phyloP scores from a whole-genome alignment of 2,888 invertebrate species.

The Micoletzkya japonica region DNA sequence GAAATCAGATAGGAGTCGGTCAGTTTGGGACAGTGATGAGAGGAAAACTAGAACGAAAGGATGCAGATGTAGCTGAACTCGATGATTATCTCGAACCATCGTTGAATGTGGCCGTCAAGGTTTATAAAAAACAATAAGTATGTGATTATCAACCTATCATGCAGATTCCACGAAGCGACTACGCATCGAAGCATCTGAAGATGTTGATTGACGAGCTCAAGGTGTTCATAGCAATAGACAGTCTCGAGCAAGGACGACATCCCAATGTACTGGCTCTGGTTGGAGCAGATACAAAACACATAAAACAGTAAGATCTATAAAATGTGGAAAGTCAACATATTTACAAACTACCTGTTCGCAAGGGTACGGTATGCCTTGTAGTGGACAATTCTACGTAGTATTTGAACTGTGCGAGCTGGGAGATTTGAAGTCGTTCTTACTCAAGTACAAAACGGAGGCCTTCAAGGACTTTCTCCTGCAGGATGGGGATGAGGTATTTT shows the following conservation, averaged over 20 bases:
- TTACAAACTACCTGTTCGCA: background rate
- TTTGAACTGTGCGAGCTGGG: constrained; percentile 36
- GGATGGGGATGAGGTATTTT: no score
- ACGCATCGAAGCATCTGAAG: constrained; percentile 31
- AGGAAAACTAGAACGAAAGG: no score
- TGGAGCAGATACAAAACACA: constrained; percentile 38
- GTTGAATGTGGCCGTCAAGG: no score
- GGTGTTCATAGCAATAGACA: constrained; percentile 43
- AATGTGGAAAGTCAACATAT: background rate
- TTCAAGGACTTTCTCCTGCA: no score
- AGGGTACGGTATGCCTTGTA: constrained; percentile 26
- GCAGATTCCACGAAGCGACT: constrained; percentile 31
- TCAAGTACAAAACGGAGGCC: constrained; percentile 4
- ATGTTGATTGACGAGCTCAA: constrained; percentile 43
- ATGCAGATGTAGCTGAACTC: no score
- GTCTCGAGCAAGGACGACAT: no score
- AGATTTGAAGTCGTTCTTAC: constrained; percentile 31
- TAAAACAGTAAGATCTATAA: constrained; percentile 34
- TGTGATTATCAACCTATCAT: no score
- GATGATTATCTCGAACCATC: no score
- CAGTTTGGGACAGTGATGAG: no score
- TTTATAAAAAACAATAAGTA: no score
- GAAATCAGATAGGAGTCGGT: no score
- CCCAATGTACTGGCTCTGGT: constrained; percentile 41
- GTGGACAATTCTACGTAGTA: constrained; percentile 37